These are phyloP conservation scores for Amphiprion ocellaris DNA, from an alignment of 2,113 vertebrate species.

Conservation along the genomic window DNA sequence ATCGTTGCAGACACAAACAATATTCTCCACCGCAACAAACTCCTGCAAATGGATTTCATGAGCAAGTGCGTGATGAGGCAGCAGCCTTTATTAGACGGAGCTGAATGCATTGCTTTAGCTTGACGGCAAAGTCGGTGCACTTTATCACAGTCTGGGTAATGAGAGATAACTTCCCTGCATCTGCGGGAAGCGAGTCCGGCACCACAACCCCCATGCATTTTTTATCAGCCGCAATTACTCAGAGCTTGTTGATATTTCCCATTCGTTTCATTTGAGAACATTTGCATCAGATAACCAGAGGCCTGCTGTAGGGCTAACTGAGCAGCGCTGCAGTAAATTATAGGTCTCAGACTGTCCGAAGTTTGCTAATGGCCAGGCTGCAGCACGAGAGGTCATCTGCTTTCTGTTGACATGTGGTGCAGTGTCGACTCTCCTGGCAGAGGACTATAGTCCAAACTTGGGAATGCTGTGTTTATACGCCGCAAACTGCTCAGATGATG, in stretches of 20 bases:
- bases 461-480: not conserved
- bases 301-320: slow-evolving; percentile 78
- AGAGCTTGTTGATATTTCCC: slow-evolving; percentile 81
- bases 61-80: slow-evolving; percentile 51
- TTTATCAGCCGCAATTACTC: slow-evolving; percentile 82
- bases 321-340: slow-evolving; percentile 64
- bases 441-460: slow-evolving; percentile 30
- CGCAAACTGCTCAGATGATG: not conserved
- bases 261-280: slow-evolving; percentile 80
- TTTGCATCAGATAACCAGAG: slow-evolving; percentile 79
- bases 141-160: slow-evolving; percentile 79
- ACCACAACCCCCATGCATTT: slow-evolving; percentile 75
- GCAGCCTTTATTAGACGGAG: slow-evolving; percentile 73
- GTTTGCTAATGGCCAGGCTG: slow-evolving; percentile 64
- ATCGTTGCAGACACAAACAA: slow-evolving; percentile 69
- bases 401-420: slow-evolving; percentile 33
- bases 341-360: slow-evolving; percentile 59
- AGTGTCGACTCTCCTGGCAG: slow-evolving; percentile 20
- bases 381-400: slow-evolving; percentile 48
- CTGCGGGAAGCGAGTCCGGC: slow-evolving; percentile 58
- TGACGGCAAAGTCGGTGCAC: slow-evolving; percentile 56
- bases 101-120: slow-evolving; percentile 61
- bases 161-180: slow-evolving; percentile 75
- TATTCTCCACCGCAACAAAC: slow-evolving; percentile 73
- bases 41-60: slow-evolving; percentile 61